Conservation (phyloP, 2,113 vertebrate genomes). For the Dasyprocta punctata region DNA sequence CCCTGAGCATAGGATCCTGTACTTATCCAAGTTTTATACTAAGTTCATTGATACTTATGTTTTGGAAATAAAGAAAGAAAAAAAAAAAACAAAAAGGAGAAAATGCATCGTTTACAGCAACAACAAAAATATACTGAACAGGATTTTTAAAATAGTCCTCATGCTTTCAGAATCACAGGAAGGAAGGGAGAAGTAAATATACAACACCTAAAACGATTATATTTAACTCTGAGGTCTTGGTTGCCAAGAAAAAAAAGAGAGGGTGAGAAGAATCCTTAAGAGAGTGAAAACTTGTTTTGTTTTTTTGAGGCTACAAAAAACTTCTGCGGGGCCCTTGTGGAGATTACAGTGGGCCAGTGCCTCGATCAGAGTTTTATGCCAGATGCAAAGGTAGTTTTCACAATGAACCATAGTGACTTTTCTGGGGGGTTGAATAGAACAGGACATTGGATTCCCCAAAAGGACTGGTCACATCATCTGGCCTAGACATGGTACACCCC, state of each 20-base stretch:
- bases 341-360: not conserved
- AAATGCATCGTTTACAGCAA: not conserved
- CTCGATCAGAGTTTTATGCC: not conserved
- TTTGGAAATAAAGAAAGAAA: not conserved
- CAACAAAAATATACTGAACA: not conserved
- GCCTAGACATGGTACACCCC: rapidly evolving
- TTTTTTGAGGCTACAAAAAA: not conserved
- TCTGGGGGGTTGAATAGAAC: not conserved
- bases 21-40: not conserved
- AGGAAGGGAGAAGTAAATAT: not conserved
- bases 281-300: not conserved
- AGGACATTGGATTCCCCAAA: not conserved
- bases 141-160: not conserved
- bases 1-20: not conserved
- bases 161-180: not conserved
- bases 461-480: not conserved
- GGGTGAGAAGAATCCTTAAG: not conserved
- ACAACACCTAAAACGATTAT: not conserved
- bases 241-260: not conserved
- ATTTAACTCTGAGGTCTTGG: not conserved
- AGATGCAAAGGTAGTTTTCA: not conserved
- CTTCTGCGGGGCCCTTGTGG: not conserved
- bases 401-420: not conserved
- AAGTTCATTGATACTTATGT: constrained; percentile 8
- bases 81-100: not conserved